Percentiles rank a stretch among this genome's conserved stretches.
phyloP scores from a whole-genome alignment of 2,888 invertebrate genomes.

The Machimus atricapillus region DNA sequence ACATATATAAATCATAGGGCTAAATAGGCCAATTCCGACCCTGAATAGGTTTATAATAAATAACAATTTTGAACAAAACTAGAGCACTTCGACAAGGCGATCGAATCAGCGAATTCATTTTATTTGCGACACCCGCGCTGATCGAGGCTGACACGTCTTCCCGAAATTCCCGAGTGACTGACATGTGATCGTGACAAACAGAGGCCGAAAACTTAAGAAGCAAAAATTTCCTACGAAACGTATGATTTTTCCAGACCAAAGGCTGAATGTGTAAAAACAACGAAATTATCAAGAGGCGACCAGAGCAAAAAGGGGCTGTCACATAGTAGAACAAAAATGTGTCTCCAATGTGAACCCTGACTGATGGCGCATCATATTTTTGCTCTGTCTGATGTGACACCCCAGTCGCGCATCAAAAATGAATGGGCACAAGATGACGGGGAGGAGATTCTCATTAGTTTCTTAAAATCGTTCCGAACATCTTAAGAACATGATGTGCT shows the following conservation, averaged over 20 bases:
- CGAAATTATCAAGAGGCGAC: conserved; percentile 5
- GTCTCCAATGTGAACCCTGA: conserved; percentile 18
- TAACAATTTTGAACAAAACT: neutral
- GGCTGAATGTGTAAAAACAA: conserved; percentile 28
- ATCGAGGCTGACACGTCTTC: neutral
- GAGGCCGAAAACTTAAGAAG: conserved; percentile 34
- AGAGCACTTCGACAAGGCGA: neutral
- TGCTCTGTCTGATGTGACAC: conserved; percentile 33
- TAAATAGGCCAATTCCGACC: neutral
- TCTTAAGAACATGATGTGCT: neutral
- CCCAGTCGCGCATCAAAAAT: neutral
- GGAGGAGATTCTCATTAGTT: conserved; percentile 42
- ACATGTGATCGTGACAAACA: conserved; percentile 41
- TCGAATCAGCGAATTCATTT: neutral
- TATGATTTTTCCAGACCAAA: conserved; percentile 16
- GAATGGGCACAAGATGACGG: conserved; percentile 28
- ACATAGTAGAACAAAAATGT: neutral
- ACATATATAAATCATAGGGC: neutral
- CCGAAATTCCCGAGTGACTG: conserved; percentile 12
- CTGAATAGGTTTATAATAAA: neutral
- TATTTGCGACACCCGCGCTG: neutral
- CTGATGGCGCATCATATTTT: conserved; percentile 42
- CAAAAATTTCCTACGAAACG: conserved; percentile 22
- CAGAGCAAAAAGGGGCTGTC: neutral
- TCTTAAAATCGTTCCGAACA: neutral